Conservation (phyloP, 1,140 invertebrate genomes). For the Lineus longissimus region DNA sequence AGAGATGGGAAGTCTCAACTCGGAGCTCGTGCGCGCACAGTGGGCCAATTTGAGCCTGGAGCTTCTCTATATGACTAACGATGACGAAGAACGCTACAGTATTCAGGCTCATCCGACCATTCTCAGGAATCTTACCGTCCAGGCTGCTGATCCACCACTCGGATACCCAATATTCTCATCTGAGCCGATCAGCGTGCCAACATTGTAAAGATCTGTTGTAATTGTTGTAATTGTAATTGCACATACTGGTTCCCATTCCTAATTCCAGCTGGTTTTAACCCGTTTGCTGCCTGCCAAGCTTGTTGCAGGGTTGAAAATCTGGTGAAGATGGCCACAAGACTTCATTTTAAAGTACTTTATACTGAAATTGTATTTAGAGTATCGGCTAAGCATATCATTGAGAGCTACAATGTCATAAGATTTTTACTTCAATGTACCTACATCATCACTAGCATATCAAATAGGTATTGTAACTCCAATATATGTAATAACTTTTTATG, state of each 20-base stretch:
- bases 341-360: too few relatives aligned
- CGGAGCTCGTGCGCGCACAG: conserved; percentile 54
- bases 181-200: conserved; percentile 34
- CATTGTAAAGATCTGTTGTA: conserved; percentile 1
- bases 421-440: too few relatives aligned
- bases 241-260: conserved; percentile 17
- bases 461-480: too few relatives aligned
- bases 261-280: conserved; percentile 18
- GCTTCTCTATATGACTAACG: conserved; percentile 59
- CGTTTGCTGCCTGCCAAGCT: conserved; percentile 5
- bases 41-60: conserved; percentile 59
- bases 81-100: conserved; percentile 61
- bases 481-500: too few relatives aligned
- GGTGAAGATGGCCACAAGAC: too few relatives aligned
- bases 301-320: conserved; percentile 8
- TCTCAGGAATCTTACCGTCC: conserved; percentile 57
- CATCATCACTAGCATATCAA: too few relatives aligned
- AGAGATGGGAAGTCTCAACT: conserved; percentile 52
- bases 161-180: conserved; percentile 58
- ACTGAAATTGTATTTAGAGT: too few relatives aligned
- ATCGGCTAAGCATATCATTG: too few relatives aligned
- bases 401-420: too few relatives aligned
- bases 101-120: conserved; percentile 58
- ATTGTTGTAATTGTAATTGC: neutral
- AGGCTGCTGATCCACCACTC: conserved; percentile 58